A percentile compares a stretch with the other conserved stretches of the same genome.
Evolutionary conservation across 2,888 invertebrate species (phyloP).

Genomic region (Zygothrica quintamaculata): DNA sequence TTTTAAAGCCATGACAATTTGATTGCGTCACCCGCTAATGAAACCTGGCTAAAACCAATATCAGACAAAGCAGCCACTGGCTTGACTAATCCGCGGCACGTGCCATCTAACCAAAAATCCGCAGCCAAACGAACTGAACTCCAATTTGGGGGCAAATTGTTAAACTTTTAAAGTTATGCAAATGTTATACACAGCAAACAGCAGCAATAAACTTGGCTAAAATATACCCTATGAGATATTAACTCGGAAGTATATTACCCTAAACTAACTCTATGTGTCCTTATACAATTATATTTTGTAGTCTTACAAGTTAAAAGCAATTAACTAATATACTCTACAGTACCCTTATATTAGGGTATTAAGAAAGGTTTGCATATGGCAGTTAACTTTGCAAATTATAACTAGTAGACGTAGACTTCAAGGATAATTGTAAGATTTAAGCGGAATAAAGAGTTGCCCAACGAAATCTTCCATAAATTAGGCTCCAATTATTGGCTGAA

Average conservation of each 20-base stretch:
- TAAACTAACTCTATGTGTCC: too few species aligned
- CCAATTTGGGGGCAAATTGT: slow-evolving; percentile 14
- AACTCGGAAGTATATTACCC: too few species aligned
- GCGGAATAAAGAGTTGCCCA: neutral
- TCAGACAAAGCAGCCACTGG: slow-evolving; percentile 27
- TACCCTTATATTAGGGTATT: slow-evolving; percentile 1
- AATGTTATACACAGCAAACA: slow-evolving; percentile 24
- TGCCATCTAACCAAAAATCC: slow-evolving; percentile 40
- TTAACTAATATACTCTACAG: neutral
- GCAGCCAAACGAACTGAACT: slow-evolving; percentile 22
- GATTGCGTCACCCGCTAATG: slow-evolving; percentile 16
- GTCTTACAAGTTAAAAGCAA: neutral
- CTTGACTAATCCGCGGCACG: slow-evolving; percentile 58
- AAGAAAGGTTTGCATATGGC: slow-evolving; percentile 15
- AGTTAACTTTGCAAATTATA: slow-evolving; percentile 24
- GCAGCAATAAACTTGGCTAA: neutral
- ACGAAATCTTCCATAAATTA: slow-evolving; percentile 18
- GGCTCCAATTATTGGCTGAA: too few species aligned
- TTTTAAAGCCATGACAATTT: slow-evolving; percentile 18
- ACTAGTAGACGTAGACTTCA: slow-evolving; percentile 13
- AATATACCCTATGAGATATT: slow-evolving; percentile 13
- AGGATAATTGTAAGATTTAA: slow-evolving; percentile 22
- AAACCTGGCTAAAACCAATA: slow-evolving; percentile 3
- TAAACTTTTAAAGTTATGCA: slow-evolving; percentile 46
- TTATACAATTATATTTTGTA: too few species aligned